Base-by-base conservation (phyloP, 2,113 vertebrate genomes). In the Erythrolamprus reginae region DNA sequence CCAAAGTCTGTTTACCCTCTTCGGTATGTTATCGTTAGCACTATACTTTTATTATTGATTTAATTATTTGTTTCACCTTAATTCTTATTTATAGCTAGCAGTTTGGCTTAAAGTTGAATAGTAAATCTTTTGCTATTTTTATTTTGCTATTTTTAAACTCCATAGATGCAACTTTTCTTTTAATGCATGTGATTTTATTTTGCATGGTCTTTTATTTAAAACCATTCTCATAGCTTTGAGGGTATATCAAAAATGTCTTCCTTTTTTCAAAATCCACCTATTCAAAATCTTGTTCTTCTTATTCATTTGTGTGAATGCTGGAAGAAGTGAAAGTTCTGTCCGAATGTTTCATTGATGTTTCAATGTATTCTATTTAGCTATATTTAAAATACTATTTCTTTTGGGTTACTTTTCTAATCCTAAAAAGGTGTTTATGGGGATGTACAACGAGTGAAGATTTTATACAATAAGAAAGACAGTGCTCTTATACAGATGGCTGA, bases 391-490 rank as follows among this genome's bases (percentile, higher is more conserved):
- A 97, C 95, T 95, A 95, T 96, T 93, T 96, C 96, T 97, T 97
- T 96, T 97, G 96, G 96, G 96, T 97, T 97, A 95, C 97, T 97
- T 98, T 95, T 96, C 95, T 98, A 97, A 96, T 97, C 98, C 94
- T 97, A 92, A 97, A 97, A 98, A 99, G 99, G 99, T 96, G 98
- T 99, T 96, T 99, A 99, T 93, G 99, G 99, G 89, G 99, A 99
- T 97, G 98, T 99, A 97, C 99, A 99, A 96, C 98, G 99, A 92
- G 99, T 99, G 98, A 99, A 99, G 97, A 99, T 99, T 95, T 98
- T 99, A 61, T 99, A 99, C 97, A 99, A 99, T 97, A 99, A 99
- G 97, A 99, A 99, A 96, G 99, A 99, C 98, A 99, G 98, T 96
- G 98, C 99, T 93, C 98, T 99, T 91, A 99, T 99, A 96, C 99